Conservation (phyloP, 2,797 vertebrate species). For the Spea hammondii region DNA sequence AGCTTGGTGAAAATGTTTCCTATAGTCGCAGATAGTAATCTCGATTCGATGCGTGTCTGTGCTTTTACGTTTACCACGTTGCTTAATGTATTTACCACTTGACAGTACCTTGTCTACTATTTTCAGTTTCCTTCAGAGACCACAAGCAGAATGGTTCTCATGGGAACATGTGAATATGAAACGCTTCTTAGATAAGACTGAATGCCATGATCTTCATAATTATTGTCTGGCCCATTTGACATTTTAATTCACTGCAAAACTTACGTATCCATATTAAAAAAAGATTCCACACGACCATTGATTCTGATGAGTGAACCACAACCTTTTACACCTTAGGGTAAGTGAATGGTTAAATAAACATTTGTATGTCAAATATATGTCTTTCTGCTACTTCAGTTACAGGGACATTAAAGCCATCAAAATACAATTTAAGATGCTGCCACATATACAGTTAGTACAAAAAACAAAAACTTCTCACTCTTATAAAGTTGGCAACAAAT, state of each 20-base stretch:
- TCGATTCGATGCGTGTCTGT: slow-evolving; percentile 59
- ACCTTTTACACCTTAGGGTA: too few relatives aligned
- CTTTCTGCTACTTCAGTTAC: too few relatives aligned
- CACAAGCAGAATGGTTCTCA: slow-evolving; percentile 70
- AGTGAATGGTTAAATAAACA: too few relatives aligned
- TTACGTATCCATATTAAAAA: background rate
- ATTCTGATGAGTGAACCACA: too few relatives aligned
- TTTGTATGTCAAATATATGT: too few relatives aligned
- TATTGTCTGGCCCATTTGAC: background rate
- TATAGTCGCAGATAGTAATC: slow-evolving; percentile 60
- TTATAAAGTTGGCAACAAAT: too few relatives aligned
- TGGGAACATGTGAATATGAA: slow-evolving; percentile 62
- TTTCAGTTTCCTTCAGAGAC: slow-evolving; percentile 74
- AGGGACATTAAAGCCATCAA: too few relatives aligned
- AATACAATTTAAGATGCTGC: too few relatives aligned
- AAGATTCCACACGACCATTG: background rate
- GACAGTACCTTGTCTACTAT: slow-evolving; percentile 61
- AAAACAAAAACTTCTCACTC: too few relatives aligned
- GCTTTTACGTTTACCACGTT: slow-evolving; percentile 56
- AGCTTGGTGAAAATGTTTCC: slow-evolving; percentile 64
- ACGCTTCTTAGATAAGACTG: background rate
- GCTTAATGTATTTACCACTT: slow-evolving; percentile 62
- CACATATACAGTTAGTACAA: too few relatives aligned
- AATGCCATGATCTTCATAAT: background rate
- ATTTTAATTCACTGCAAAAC: background rate